phyloP scores from a whole-genome alignment of 1,140 invertebrate species.

The Temnothorax curvispinosus region DNA sequence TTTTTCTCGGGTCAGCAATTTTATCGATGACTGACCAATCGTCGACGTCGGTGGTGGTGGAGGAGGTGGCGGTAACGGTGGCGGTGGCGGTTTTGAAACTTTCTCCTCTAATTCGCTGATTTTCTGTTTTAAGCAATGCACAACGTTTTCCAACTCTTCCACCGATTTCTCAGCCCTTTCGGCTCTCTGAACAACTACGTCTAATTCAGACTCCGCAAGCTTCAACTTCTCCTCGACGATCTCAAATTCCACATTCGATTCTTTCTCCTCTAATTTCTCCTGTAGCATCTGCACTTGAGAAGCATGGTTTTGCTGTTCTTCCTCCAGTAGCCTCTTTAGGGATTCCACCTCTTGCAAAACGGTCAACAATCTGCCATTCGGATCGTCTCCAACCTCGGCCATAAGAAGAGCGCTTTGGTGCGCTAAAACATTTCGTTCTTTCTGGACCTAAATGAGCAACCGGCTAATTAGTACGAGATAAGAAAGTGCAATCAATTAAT shows the following conservation, averaged over 20 bases:
- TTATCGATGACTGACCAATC: conserved; percentile 75
- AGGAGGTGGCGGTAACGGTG: conserved; percentile 82
- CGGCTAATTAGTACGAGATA: background rate
- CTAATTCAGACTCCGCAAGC: conserved; percentile 89
- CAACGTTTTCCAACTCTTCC: conserved; percentile 76
- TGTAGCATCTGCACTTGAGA: conserved; percentile 87
- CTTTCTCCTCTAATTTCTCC: conserved; percentile 89
- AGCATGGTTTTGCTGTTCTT: conserved; percentile 86
- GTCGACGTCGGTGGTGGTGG: conserved; percentile 79
- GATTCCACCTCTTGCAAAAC: conserved; percentile 88
- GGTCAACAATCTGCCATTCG: conserved; percentile 85
- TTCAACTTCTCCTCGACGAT: conserved; percentile 90
- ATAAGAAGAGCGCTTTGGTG: conserved; percentile 89
- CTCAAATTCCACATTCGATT: conserved; percentile 89
- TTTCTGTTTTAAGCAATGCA: conserved; percentile 78
- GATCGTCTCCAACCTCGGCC: conserved; percentile 86
- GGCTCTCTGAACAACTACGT: conserved; percentile 87
- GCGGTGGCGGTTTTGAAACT: conserved; percentile 81
- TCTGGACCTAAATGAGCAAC: conserved; percentile 80
- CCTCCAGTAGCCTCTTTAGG: conserved; percentile 87
- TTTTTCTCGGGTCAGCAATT: conserved; percentile 78
- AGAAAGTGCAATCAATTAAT: background rate
- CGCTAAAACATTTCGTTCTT: conserved; percentile 88
- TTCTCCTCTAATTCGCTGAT: conserved; percentile 82
- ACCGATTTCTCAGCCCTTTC: conserved; percentile 87